These are phyloP conservation scores for Oegoconia quadripuncta DNA, from an alignment of 2,888 invertebrate genomes.

Conservation along the genomic window DNA sequence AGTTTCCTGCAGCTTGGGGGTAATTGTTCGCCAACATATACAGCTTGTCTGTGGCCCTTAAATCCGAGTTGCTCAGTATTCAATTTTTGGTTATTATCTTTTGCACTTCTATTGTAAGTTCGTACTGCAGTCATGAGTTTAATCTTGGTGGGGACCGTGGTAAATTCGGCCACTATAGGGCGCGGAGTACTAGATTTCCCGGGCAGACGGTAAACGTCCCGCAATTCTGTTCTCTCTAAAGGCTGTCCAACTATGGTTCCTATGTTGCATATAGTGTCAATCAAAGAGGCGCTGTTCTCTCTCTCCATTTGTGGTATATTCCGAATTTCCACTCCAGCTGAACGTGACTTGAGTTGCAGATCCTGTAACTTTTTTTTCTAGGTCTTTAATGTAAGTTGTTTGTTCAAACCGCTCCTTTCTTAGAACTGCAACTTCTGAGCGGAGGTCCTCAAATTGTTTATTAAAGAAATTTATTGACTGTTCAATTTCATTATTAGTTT, in stretches of 20 bases:
- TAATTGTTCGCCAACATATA: constrained; percentile 10
- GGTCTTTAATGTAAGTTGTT: not conserved
- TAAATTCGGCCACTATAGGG: constrained; percentile 9
- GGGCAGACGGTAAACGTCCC: constrained; percentile 7
- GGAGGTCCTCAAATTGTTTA: not conserved
- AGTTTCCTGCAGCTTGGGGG: constrained; percentile 4
- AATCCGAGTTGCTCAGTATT: not conserved
- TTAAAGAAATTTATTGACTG: not conserved
- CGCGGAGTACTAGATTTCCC: not conserved
- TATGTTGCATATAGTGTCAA: not conserved
- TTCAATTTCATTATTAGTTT: not conserved
- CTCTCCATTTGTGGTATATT: constrained; percentile 2
- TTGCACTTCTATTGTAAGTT: constrained; percentile 1
- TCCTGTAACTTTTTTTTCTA: constrained; percentile 4
- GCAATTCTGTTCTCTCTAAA: constrained; percentile 1
- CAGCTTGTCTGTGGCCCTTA: constrained; percentile 1
- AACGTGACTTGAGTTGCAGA: not conserved
- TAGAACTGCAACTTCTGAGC: not conserved
- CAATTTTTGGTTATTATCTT: not conserved
- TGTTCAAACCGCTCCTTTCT: not conserved
- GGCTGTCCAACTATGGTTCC: not conserved
- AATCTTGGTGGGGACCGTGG: constrained; percentile 2
- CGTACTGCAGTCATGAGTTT: constrained; percentile 1
- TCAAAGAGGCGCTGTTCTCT: constrained; percentile 1
- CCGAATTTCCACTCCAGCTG: constrained; percentile 3